Evolutionary conservation across 2,797 vertebrate species (phyloP), one percentile per base, ranked within the genome.

Genomic region (Arrhamphus sclerolepis): DNA sequence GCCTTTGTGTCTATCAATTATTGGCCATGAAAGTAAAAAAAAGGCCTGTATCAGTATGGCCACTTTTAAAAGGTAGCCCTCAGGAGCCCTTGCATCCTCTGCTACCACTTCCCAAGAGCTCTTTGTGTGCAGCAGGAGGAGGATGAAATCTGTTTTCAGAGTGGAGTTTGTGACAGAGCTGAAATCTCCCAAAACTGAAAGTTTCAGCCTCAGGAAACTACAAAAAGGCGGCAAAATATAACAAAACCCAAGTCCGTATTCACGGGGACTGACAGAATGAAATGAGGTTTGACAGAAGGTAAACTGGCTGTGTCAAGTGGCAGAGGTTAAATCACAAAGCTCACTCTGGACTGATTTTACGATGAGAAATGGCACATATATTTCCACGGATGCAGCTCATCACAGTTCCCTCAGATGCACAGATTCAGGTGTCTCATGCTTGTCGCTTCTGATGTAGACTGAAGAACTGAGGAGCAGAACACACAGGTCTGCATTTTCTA

Each of bases 1-100:
- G 68, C 75, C 82, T 89, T 87, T 87, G 80, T 90, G 78, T 85
- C 80, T 73, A 76, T 88, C 72, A 83, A 74, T 86, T 85, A 86
- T 85, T 72, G 72, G 77, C 69, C 72, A 76, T 81, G 72, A 81
- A 78, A 66, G 76, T 83, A 66, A 89, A 87, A 77, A 74, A 89
- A 80, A 78, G 78, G 78, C 68, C 79, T 88, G 79, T 81, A 62
- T 77, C n/a, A n/a, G n/a, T n/a, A n/a, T n/a, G n/a, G n/a, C n/a
- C n/a, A n/a, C n/a, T 89, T 86, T 86, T 80, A 85, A 89, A 89
- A 70, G 54, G 59, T 70, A 63, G 62, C 41, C 55, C 53, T 43
- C 21, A 24, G 2, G 3, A 31, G 3, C 29, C 29, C 29, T 31
- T 7, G 8, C 67, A 48, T 39, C 62, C 57, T 55, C 54, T 54